Evolutionary conservation across 1,140 invertebrate species (phyloP).

Genomic region (Drosophila teissieri): DNA sequence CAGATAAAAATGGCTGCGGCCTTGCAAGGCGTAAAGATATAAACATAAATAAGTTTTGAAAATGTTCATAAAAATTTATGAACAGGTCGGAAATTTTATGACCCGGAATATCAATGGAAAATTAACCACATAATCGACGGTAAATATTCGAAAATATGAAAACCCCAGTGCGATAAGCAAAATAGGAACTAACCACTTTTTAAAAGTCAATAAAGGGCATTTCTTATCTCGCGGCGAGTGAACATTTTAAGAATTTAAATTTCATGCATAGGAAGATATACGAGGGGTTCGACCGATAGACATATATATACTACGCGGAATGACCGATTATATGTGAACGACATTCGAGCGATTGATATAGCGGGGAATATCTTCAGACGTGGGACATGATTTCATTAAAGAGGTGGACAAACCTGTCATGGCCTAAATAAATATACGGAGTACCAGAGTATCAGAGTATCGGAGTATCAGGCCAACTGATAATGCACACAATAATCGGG

Average conservation of each 20-base stretch:
- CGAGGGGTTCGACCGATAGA: neutral
- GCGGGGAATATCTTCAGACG: neutral
- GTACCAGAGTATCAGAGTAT: neutral
- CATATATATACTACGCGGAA: neutral
- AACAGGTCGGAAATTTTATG: neutral
- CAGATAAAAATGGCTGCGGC: too few species aligned
- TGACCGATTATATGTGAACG: slow-evolving; percentile 39
- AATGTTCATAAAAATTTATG: neutral
- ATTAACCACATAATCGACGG: neutral
- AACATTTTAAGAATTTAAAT: slow-evolving; percentile 28
- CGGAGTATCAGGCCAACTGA: slow-evolving; percentile 13
- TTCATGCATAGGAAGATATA: neutral
- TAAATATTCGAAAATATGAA: slow-evolving; percentile 5
- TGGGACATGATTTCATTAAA: slow-evolving; percentile 26
- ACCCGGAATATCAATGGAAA: neutral
- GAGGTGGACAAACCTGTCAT: slow-evolving; percentile 39
- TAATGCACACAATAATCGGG: slow-evolving; percentile 52
- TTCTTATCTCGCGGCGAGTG: slow-evolving; percentile 23
- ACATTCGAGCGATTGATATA: slow-evolving; percentile 8
- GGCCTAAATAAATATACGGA: slow-evolving; percentile 37
- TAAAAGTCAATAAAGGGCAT: slow-evolving; percentile 23
- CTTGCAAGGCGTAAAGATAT: neutral
- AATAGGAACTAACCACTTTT: slow-evolving; percentile 19
- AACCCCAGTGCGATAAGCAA: slow-evolving; percentile 23
- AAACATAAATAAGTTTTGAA: neutral